These are phyloP conservation scores for Timema cristinae DNA, from an alignment of 2,888 invertebrate species.

Conservation along the genomic window DNA sequence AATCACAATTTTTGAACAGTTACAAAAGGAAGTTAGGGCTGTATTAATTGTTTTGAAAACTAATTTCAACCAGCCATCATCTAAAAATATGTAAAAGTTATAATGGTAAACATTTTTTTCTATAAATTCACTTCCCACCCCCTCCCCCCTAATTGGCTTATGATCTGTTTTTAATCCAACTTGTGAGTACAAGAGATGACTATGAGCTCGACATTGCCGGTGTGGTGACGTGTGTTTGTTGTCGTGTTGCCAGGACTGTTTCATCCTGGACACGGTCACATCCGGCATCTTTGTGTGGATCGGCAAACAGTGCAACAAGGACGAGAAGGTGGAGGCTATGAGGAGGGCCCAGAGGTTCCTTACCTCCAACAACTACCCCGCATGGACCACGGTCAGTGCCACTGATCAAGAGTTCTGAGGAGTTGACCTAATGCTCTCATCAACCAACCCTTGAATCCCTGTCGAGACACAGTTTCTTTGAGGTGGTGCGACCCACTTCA, in stretches of 20 bases:
- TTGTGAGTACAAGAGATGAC: neutral
- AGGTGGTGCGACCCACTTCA: too few relatives aligned
- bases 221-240: constrained; percentile 21
- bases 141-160: too few relatives aligned
- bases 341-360: constrained; percentile 63
- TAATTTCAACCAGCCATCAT: neutral
- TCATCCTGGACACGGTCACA: constrained; percentile 71
- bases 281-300: constrained; percentile 83
- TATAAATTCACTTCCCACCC: too few relatives aligned
- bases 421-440: too few relatives aligned
- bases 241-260: constrained; percentile 58
- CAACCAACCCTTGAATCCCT: too few relatives aligned
- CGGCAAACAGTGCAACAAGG: constrained; percentile 66
- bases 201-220: neutral
- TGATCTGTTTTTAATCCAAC: neutral
- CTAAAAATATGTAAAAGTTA: constrained; percentile 1
- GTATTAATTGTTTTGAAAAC: too few relatives aligned
- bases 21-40: too few relatives aligned
- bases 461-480: too few relatives aligned
- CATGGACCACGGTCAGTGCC: constrained; percentile 57
- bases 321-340: constrained; percentile 73
- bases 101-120: neutral
- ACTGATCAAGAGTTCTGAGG: neutral
- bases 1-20: too few relatives aligned
- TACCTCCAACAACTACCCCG: constrained; percentile 64